Base-by-base conservation (phyloP, 2,113 vertebrate genomes). In the Grantiella picta region DNA sequence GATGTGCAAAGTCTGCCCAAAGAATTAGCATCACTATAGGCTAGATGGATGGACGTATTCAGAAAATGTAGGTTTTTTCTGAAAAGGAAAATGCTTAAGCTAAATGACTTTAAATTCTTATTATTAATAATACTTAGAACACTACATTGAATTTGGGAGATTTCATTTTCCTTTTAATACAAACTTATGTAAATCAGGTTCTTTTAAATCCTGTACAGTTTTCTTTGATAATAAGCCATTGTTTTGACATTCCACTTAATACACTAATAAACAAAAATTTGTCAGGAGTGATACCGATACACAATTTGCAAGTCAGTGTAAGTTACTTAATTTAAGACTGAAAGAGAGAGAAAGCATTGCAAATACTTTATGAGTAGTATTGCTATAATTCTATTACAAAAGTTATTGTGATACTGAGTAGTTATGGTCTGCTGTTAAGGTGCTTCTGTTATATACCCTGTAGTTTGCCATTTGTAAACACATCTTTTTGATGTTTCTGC, bases 401-500 rank as follows among this genome's bases (percentile, higher is more conserved):
- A 97, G 95, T 96, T 94, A 95, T 65, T 96, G 91, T 64, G 59
- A 88, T 86, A 90, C 82, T 54, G 71, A 95, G 59, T 56, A 64
- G 88, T 95, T 96, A 52, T 80, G 97, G 96, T 97, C 96, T 96
- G 97, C 94, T 97, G 94, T 97, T 96, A 98, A 99, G 98, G 98
- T 98, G 98, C 97, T 98, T 98, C 97, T 98, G 98, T 98, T 96
- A 96, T 86, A 98, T 97, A 98, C 98, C 97, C 98, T 96, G 97
- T 98, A 98, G 98, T 98, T 98, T 97, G 96, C 98, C 96, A 98
- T 98, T 98, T 98, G 99, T 99, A 99, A 99, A 99, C 98, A 99
- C 98, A 99, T 98, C 98, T 98, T 98, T 99, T 98, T 99, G 98
- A 99, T 99, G 99, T 98, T 98, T 98, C 98, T 98, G 97, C 99